A percentile compares a stretch with the other conserved stretches of the same genome.
Evolutionary conservation across 2,113 vertebrate genomes (phyloP).

Genomic region (Sander vitreus): DNA sequence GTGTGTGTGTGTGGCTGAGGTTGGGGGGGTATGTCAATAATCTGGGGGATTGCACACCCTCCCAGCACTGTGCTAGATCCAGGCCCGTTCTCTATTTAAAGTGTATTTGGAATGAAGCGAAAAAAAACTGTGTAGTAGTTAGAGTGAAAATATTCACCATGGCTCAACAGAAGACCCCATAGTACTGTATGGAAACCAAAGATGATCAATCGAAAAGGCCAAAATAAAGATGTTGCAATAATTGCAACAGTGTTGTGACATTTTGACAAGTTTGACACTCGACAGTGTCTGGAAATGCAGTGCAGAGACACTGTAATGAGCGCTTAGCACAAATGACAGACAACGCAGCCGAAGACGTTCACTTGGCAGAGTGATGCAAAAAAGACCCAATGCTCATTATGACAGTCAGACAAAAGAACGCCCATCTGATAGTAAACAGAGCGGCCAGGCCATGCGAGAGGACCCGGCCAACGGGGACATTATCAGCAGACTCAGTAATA

Average conservation of each 20-base stretch:
- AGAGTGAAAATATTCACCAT: background rate
- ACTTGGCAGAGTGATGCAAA: constrained; percentile 45
- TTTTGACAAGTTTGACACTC: constrained; percentile 34
- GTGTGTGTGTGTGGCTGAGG: background rate
- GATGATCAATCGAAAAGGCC: constrained; percentile 16
- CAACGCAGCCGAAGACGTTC: constrained; percentile 58
- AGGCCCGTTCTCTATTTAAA: background rate
- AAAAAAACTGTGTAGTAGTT: too few species aligned
- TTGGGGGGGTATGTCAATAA: too few species aligned
- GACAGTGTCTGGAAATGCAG: constrained; percentile 1
- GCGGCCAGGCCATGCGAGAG: constrained; percentile 32
- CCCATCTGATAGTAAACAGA: constrained; percentile 37
- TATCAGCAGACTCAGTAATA: constrained; percentile 50
- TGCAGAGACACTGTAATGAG: constrained; percentile 31
- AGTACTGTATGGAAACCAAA: background rate
- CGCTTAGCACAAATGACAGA: constrained; percentile 6
- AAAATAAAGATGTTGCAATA: constrained; percentile 23
- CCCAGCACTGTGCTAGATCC: background rate
- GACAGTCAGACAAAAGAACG: constrained; percentile 20
- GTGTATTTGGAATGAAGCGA: background rate
- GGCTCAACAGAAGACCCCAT: background rate
- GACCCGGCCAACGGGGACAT: constrained; percentile 41
- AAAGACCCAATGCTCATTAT: constrained; percentile 44
- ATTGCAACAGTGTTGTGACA: constrained; percentile 29
- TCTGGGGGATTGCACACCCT: background rate